phyloP scores from a whole-genome alignment of 2,113 vertebrate genomes.

The Onychostoma macrolepis region DNA sequence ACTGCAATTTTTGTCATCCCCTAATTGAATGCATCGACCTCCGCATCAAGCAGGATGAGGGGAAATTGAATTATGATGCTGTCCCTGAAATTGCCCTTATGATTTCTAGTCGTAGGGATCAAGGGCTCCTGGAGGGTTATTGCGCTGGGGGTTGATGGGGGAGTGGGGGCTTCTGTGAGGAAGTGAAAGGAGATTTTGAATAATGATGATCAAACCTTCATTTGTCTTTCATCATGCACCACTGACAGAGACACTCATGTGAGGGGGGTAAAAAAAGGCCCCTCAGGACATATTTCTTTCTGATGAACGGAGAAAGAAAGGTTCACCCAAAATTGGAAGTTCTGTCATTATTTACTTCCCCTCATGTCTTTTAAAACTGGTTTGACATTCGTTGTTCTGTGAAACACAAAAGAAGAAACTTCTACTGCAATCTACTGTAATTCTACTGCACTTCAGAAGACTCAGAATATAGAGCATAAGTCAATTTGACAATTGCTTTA shows the following conservation, averaged over 20 bases:
- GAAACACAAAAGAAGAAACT: background rate
- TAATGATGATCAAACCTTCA: conserved; percentile 20
- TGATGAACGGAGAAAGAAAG: conserved; percentile 8
- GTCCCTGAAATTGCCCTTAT: conserved; percentile 40
- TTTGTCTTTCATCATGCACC: conserved; percentile 38
- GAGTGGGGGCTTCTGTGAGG: background rate
- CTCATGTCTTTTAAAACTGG: background rate
- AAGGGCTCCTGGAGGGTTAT: conserved; percentile 30
- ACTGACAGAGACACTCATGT: background rate
- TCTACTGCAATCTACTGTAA: background rate
- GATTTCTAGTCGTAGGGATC: conserved; percentile 36
- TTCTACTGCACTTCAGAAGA: background rate
- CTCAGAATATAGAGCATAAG: background rate
- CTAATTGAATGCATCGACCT: conserved; percentile 37
- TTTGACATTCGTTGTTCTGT: background rate
- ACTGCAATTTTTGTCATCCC: conserved; percentile 4
- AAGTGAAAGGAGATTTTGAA: conserved; percentile 27
- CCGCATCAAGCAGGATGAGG: conserved; percentile 16
- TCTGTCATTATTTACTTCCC: background rate
- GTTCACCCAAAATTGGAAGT: background rate
- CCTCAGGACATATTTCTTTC: background rate
- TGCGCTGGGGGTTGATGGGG: background rate
- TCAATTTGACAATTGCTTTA: background rate
- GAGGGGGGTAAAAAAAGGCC: background rate
- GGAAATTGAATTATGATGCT: conserved; percentile 41